Conservation (phyloP, 1,140 invertebrate species). For the Eulimnadia texana region DNA sequence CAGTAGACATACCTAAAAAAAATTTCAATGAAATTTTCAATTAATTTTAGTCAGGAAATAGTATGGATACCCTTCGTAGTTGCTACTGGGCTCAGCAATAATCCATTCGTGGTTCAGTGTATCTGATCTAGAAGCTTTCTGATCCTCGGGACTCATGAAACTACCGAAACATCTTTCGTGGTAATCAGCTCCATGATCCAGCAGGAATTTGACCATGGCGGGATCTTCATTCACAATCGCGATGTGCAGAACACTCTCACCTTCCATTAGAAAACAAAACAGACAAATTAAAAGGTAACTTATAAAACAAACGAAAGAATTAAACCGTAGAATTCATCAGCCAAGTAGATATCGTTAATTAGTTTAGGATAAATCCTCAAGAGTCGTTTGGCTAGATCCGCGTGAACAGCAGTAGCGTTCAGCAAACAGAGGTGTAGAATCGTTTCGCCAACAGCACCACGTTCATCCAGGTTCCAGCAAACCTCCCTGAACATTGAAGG, state of each 20-base stretch:
- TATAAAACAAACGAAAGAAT: neutral
- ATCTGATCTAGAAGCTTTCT: conserved; percentile 76
- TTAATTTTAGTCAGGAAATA: neutral
- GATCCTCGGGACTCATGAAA: conserved; percentile 91
- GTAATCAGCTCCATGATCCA: conserved; percentile 80
- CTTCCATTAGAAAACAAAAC: conserved; percentile 29
- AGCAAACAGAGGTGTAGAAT: conserved; percentile 85
- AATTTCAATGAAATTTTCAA: neutral
- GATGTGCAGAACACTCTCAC: conserved; percentile 84
- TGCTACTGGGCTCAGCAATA: conserved; percentile 64
- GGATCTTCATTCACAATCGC: conserved; percentile 97
- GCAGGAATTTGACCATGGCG: conserved; percentile 86
- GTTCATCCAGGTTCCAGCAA: conserved; percentile 82
- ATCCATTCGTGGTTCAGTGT: conserved; percentile 85
- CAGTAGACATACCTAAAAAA: conserved; percentile 78
- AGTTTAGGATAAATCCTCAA: conserved; percentile 84
- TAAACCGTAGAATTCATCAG: conserved; percentile 93
- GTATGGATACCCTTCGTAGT: conserved; percentile 74
- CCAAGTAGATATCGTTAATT: conserved; percentile 89
- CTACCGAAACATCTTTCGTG: conserved; percentile 83
- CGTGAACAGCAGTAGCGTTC: conserved; percentile 76
- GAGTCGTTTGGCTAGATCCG: conserved; percentile 81
- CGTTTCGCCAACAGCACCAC: conserved; percentile 90
- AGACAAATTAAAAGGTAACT: neutral
- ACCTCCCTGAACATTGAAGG: conserved; percentile 58